Base-by-base conservation (phyloP, 2,888 invertebrate species). In the Biston stratarius region DNA sequence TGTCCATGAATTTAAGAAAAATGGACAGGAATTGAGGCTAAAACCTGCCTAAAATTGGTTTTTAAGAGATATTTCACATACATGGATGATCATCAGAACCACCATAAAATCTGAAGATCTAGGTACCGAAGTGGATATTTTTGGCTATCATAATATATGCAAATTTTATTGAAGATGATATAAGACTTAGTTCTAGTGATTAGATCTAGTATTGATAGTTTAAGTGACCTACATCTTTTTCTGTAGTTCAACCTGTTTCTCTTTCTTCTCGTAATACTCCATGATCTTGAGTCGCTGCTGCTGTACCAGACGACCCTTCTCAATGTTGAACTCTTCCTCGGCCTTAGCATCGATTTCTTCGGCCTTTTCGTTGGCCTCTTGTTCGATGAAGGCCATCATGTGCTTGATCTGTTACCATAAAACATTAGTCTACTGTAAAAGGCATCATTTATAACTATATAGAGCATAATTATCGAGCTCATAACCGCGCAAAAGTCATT, bases 311-410 rank as follows among this genome's bases (percentile, higher is more conserved):
- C 99, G 97, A 76, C 99, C 99, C 91, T 99, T 99, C 92, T 99
- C 99, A 88, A 99, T 99, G 94, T 99, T 99, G 94, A 99, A 99
- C 94, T 99, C 99, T 94, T 99, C 99, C 89, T 99, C 99, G 56
- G 99, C 99, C 95, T 99, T 99, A 57, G 99, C 99, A 96, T 99
- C 99, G 90, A 99, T 99, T 96, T 99, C 99, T 94, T 99, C 99
- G 60, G 99, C 99, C 94, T 99, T 99, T 95, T 99, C 99, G 95
- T 99, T 99, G 92, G 99, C 99, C 94, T 99, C 99, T 96, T 99
- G 99, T 94, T 99, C 99, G 94, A 99, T 99, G 96, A 99, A 99
- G 94, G 99, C 99, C 98, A 99, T 99, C 99, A 99, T 99, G 93
- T 99, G 99, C 95, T 99, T 99, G 94, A 99, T 99, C 99, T 99